Evolutionary conservation across 1,140 invertebrate genomes (phyloP).

Genomic region (Monomorium pharaonis): DNA sequence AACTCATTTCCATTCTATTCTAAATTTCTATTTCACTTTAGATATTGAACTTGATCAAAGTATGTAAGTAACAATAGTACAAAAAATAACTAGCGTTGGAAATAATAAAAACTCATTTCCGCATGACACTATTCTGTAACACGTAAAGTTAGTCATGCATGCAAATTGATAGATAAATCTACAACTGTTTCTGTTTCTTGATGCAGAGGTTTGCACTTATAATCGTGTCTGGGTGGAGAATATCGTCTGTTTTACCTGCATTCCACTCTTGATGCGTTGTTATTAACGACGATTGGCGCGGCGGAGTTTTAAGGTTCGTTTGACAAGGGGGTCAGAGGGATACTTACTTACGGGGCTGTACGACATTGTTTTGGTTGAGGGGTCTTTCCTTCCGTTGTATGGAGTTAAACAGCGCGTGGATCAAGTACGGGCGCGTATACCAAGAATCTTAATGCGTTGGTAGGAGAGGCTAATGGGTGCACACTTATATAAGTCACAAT

Average conservation of each 20-base stretch:
- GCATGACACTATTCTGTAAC: background rate
- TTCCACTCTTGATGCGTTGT: constrained; percentile 29
- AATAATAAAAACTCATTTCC: background rate
- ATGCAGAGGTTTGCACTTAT: background rate
- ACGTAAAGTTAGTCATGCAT: constrained; percentile 27
- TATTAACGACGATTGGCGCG: constrained; percentile 42
- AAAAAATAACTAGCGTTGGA: background rate
- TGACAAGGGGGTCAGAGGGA: constrained; percentile 83
- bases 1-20: no score
- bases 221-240: background rate
- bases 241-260: constrained; percentile 24
- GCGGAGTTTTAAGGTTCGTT: constrained; percentile 76
- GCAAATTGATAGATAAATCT: constrained; percentile 15
- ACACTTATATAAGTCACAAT: constrained; percentile 70
- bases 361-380: constrained; percentile 84
- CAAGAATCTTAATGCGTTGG: constrained; percentile 47
- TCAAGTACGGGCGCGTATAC: constrained; percentile 74
- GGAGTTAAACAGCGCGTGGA: constrained; percentile 85
- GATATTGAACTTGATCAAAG: background rate
- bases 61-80: background rate
- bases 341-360: constrained; percentile 82
- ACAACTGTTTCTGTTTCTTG: background rate
- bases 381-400: constrained; percentile 64
- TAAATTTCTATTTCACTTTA: background rate
- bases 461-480: constrained; percentile 62